Evolutionary conservation across 2,113 vertebrate genomes (phyloP).

Genomic region (Gorsachius goisagi): DNA sequence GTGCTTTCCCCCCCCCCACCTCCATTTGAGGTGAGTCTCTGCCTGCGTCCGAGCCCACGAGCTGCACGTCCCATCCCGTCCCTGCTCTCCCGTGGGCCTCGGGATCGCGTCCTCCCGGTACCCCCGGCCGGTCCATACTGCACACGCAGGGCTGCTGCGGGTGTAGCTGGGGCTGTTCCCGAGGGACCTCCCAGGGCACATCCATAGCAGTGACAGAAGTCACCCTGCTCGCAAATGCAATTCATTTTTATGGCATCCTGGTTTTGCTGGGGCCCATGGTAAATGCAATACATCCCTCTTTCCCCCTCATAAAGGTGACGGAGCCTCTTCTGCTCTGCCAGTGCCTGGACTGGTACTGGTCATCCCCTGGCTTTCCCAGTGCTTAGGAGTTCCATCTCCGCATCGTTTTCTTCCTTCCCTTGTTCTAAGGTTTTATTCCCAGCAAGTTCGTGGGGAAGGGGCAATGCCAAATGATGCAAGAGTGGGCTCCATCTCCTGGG

Average conservation of each 20-base stretch:
- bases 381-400: neutral
- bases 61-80: accelerated
- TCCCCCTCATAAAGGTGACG: neutral
- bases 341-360: too few relatives aligned
- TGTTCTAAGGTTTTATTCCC: too few relatives aligned
- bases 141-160: neutral
- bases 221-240: neutral
- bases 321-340: neutral
- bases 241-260: neutral
- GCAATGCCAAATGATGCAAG: too few relatives aligned
- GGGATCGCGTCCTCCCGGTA: too few relatives aligned
- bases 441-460: neutral
- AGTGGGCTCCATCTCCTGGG: neutral
- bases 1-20: too few relatives aligned
- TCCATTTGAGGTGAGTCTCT: neutral
- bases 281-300: neutral
- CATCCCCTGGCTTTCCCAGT: neutral
- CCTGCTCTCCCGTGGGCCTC: accelerated
- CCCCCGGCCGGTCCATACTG: accelerated
- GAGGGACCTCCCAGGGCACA: neutral
- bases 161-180: neutral
- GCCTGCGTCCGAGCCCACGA: accelerated
- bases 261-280: neutral
- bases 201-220: too few relatives aligned
- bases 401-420: neutral